Conservation (phyloP, 2,113 vertebrate species). For the Myrmecobius fasciatus region DNA sequence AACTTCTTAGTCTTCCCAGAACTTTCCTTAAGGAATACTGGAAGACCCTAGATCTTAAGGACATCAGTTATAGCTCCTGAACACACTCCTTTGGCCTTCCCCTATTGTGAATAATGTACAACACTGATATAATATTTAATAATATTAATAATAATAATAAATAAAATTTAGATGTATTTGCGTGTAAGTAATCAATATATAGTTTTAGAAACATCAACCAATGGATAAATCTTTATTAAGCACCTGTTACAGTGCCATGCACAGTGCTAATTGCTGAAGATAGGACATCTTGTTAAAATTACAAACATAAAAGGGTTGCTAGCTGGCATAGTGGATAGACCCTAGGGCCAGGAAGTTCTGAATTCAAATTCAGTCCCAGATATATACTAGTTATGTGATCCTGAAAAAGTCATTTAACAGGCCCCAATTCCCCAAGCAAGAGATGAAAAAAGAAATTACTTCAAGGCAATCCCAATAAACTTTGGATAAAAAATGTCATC, state of each 20-base stretch:
- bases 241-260: not conserved
- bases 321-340: too few species aligned
- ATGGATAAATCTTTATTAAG: not conserved
- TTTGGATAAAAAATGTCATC: too few species aligned
- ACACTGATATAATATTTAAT: not conserved
- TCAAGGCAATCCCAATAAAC: too few species aligned
- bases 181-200: not conserved
- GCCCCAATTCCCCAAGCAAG: too few species aligned
- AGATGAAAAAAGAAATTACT: too few species aligned
- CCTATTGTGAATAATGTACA: not conserved
- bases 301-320: not conserved
- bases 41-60: not conserved
- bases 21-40: not conserved
- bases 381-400: too few species aligned
- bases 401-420: too few species aligned
- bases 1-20: not conserved
- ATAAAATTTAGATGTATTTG: not conserved
- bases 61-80: not conserved
- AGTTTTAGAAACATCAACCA: not conserved
- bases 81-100: not conserved
- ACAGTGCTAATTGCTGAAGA: not conserved
- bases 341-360: too few species aligned
- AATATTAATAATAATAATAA: too few species aligned
- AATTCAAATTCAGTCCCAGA: too few species aligned
- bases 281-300: not conserved